These are phyloP conservation scores for Arvicola amphibius DNA, from an alignment of 2,797 vertebrate species.

Conservation along the genomic window DNA sequence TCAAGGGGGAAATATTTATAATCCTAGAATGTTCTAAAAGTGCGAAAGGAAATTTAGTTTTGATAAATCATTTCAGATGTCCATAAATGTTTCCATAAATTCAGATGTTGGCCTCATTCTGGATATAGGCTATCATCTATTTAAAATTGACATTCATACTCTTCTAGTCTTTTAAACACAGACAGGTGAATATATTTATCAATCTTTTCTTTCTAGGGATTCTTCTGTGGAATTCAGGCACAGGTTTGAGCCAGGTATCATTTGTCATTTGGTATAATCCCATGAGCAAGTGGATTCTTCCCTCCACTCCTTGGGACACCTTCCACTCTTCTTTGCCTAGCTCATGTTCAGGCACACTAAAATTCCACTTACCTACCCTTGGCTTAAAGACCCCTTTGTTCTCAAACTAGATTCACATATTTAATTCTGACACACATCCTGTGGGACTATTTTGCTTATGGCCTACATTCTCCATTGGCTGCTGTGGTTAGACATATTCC, in stretches of 20 bases:
- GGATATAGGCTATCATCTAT: not conserved
- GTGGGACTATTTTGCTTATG: not conserved
- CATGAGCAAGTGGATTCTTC: not conserved
- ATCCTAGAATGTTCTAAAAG: not conserved
- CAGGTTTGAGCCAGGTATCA: not conserved
- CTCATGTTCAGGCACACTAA: not conserved
- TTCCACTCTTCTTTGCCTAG: not conserved
- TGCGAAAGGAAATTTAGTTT: conserved; percentile 22
- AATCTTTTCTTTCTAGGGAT: not conserved
- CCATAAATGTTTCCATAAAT: not conserved
- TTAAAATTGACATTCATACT: not conserved
- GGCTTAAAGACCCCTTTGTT: not conserved
- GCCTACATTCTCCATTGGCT: not conserved
- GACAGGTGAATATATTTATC: conserved; percentile 18
- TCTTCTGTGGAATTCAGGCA: not conserved
- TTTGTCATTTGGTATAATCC: not conserved
- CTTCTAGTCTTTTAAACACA: not conserved
- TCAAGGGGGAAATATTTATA: conserved; percentile 16
- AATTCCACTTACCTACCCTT: not conserved
- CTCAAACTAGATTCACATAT: not conserved
- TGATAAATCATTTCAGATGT: not conserved
- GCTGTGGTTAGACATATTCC: not conserved
- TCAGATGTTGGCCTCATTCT: not conserved
- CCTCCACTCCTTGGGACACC: not conserved
- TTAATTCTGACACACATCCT: not conserved